Conservation (phyloP, 2,113 vertebrate species). For the Peromyscus polionotus region DNA sequence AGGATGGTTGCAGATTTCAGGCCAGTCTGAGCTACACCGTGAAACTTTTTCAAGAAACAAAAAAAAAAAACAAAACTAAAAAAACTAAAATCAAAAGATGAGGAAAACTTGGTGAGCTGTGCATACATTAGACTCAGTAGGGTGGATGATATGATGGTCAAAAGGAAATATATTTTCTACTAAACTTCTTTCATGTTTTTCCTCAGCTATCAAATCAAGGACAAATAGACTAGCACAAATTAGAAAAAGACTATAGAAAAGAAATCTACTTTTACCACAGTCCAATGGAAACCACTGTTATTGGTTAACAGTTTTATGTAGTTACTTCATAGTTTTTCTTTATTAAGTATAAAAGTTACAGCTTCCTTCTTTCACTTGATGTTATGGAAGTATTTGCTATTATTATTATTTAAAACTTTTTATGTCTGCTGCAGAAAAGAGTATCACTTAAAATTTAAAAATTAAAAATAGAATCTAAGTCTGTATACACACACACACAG, state of each 20-base stretch:
- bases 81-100: not conserved
- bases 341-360: not conserved
- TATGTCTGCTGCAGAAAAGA: conserved; percentile 34
- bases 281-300: not conserved
- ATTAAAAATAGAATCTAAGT: conserved; percentile 34
- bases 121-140: not conserved
- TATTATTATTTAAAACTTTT: conserved; percentile 36
- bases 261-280: not conserved
- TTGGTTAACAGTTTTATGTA: conserved; percentile 27
- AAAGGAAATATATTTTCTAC: conserved; percentile 10
- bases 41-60: not conserved
- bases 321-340: conserved; percentile 23
- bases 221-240: conserved; percentile 45
- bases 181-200: not conserved
- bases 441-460: conserved; percentile 15
- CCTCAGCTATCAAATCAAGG: not conserved
- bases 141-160: not conserved
- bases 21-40: not conserved
- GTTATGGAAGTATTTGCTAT: conserved; percentile 32
- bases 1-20: not conserved
- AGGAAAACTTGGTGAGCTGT: not conserved
- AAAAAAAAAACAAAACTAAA: not conserved
- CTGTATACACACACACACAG: not conserved
- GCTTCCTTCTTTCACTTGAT: conserved; percentile 22
- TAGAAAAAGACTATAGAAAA: conserved; percentile 3